Evolutionary conservation across 2,888 invertebrate species (phyloP).

Genomic region (Cistogaster globosa): DNA sequence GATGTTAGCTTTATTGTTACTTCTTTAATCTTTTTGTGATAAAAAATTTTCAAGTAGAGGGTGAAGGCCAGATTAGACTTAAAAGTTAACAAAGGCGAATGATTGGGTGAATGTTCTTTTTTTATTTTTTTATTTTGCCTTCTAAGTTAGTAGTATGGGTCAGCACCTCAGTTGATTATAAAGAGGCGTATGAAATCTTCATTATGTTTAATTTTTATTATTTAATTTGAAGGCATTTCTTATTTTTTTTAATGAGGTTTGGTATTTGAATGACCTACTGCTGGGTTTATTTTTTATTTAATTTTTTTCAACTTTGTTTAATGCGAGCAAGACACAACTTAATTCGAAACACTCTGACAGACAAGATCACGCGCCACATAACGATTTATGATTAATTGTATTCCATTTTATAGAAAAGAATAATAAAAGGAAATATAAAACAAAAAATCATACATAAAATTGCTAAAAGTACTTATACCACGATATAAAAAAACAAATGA

Average conservation of each 20-base stretch:
- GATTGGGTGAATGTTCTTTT: conserved; percentile 29
- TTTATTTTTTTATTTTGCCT: conserved; percentile 4
- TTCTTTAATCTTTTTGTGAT: conserved; percentile 11
- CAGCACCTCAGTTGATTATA: conserved; percentile 63
- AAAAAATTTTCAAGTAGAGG: conserved; percentile 18
- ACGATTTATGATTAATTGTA: conserved; percentile 70
- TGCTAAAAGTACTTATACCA: conserved; percentile 3
- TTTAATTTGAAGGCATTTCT: conserved; percentile 58
- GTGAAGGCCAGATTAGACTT: conserved; percentile 33
- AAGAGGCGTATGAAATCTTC: conserved; percentile 71
- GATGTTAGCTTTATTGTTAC: conserved; percentile 50
- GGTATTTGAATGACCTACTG: conserved; percentile 64
- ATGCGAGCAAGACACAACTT: conserved; percentile 60
- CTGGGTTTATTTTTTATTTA: conserved; percentile 40
- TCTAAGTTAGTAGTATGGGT: conserved; percentile 69
- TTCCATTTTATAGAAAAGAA: conserved; percentile 20
- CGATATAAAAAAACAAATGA: background rate
- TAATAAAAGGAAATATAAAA: conserved; percentile 26
- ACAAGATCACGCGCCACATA: conserved; percentile 68
- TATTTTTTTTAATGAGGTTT: conserved; percentile 21
- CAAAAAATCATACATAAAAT: conserved; percentile 1
- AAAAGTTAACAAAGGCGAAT: conserved; percentile 33
- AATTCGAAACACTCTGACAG: conserved; percentile 63
- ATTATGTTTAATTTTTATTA: conserved; percentile 62
- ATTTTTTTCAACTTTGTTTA: conserved; percentile 5